Percentiles rank a stretch among this genome's conserved stretches.
Conservation (phyloP, 1,140 invertebrate genomes). For the Cydia fagiglandana region DNA sequence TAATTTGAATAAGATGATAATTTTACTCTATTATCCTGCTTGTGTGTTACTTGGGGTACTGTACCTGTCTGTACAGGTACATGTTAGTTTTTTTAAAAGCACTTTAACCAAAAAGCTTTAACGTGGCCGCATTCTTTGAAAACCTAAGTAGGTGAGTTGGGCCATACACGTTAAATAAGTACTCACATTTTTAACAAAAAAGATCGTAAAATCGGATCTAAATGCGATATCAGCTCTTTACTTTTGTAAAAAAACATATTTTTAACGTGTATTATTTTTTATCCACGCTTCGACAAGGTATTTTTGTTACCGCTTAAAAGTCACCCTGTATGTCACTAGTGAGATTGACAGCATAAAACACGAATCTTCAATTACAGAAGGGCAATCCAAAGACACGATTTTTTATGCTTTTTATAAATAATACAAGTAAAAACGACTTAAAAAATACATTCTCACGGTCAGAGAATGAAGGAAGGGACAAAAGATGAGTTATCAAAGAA, state of each 20-base stretch:
- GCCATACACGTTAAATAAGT: background rate
- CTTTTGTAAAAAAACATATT: too few relatives aligned
- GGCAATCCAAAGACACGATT: background rate
- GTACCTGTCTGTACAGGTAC: too few relatives aligned
- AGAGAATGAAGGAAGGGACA: background rate
- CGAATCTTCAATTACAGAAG: background rate
- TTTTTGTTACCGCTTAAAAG: background rate
- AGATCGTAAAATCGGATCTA: background rate
- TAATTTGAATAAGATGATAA: too few relatives aligned
- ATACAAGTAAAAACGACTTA: background rate
- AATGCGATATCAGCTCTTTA: background rate
- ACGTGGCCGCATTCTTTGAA: background rate
- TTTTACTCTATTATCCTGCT: too few relatives aligned
- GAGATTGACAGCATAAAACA: background rate
- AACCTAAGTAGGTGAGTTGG: background rate
- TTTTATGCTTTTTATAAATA: background rate
- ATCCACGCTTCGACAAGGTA: too few relatives aligned
- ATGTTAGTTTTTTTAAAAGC: too few relatives aligned
- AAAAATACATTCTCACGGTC: constrained; percentile 12
- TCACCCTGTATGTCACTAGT: background rate
- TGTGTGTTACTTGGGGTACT: too few relatives aligned
- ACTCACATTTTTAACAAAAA: background rate
- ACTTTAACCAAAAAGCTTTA: background rate
- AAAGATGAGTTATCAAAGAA: constrained; percentile 8
- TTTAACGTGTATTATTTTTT: too few relatives aligned